These are phyloP conservation scores for Argyresthia albistria DNA, from an alignment of 2,888 invertebrate species.

Conservation along the genomic window DNA sequence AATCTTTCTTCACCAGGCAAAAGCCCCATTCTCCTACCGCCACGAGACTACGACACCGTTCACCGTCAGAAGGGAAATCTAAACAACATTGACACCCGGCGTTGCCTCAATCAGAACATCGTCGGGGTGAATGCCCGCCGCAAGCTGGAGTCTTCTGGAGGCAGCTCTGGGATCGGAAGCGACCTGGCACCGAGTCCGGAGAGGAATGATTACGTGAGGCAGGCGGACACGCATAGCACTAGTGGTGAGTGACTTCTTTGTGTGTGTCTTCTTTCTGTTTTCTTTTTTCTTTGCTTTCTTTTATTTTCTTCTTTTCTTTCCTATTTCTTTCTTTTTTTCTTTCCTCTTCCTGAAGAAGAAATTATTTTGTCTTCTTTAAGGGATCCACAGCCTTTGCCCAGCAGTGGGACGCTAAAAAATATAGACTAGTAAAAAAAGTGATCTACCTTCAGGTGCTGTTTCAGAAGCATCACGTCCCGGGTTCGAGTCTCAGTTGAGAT, in stretches of 20 bases:
- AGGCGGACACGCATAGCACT: slow-evolving; percentile 74
- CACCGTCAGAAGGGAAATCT: slow-evolving; percentile 76
- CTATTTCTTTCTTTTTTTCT: too few species aligned
- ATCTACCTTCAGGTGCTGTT: too few species aligned
- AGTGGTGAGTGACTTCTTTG: slow-evolving; percentile 61
- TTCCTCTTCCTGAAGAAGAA: too few species aligned
- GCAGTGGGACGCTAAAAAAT: too few species aligned
- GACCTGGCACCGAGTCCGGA: slow-evolving; percentile 91
- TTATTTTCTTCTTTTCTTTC: too few species aligned
- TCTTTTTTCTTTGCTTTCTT: too few species aligned
- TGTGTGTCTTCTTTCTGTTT: too few species aligned
- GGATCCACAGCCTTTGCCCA: too few species aligned
- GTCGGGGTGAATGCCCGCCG: slow-evolving; percentile 60
- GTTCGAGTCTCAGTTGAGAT: too few species aligned
- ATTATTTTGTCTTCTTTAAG: too few species aligned
- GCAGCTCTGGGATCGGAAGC: slow-evolving; percentile 91
- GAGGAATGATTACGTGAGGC: slow-evolving; percentile 53
- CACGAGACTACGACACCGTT: slow-evolving; percentile 95
- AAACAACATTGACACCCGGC: slow-evolving; percentile 59
- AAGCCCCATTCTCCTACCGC: slow-evolving; percentile 89
- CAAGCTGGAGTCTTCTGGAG: slow-evolving; percentile 79
- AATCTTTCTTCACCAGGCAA: slow-evolving; percentile 35
- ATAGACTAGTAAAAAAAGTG: too few species aligned
- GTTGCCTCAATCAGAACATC: slow-evolving; percentile 81
- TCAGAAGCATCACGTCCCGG: too few species aligned